Percentiles rank a stretch among this genome's conserved stretches.
These are phyloP conservation scores for Volucella inflata DNA, from an alignment of 2,888 invertebrate genomes.

Conservation along the genomic window DNA sequence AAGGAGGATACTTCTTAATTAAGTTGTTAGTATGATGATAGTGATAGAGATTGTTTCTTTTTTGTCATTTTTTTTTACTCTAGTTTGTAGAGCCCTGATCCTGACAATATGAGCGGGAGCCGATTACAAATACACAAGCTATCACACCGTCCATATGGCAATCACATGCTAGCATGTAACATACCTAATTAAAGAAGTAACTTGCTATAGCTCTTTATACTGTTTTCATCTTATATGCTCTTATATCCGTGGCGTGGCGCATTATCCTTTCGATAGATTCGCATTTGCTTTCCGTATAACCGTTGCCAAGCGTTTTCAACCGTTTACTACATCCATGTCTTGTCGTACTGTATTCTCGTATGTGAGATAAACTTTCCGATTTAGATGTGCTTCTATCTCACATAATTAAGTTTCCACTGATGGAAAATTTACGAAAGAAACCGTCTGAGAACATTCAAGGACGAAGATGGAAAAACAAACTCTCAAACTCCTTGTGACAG, in stretches of 20 bases:
- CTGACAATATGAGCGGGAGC: conserved; percentile 25
- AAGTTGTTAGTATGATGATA: conserved; percentile 38
- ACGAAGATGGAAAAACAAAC: conserved; percentile 5
- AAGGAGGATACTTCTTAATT: conserved; percentile 69
- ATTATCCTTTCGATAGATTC: conserved; percentile 35
- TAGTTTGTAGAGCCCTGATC: conserved; percentile 7
- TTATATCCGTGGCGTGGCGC: conserved; percentile 1
- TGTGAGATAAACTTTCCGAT: conserved; percentile 68
- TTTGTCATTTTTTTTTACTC: not conserved
- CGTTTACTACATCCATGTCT: conserved; percentile 51
- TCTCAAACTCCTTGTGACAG: conserved; percentile 6
- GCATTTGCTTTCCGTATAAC: conserved; percentile 3
- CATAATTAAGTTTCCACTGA: conserved; percentile 65
- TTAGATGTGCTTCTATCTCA: conserved; percentile 28
- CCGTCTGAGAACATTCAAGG: conserved; percentile 16
- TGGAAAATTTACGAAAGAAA: conserved; percentile 44
- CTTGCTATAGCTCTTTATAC: conserved; percentile 50
- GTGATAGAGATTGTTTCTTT: conserved; percentile 38
- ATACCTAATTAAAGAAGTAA: conserved; percentile 65
- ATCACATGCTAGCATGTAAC: conserved; percentile 50
- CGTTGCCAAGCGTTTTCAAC: conserved; percentile 13
- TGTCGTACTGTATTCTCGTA: conserved; percentile 6
- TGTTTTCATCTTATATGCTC: not conserved
- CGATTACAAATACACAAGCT: not conserved
- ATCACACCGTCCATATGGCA: conserved; percentile 44